A percentile compares a stretch with the other conserved stretches of the same genome.
These are phyloP conservation scores for Amphiprion ocellaris DNA, from an alignment of 2,113 vertebrate species.

Conservation along the genomic window DNA sequence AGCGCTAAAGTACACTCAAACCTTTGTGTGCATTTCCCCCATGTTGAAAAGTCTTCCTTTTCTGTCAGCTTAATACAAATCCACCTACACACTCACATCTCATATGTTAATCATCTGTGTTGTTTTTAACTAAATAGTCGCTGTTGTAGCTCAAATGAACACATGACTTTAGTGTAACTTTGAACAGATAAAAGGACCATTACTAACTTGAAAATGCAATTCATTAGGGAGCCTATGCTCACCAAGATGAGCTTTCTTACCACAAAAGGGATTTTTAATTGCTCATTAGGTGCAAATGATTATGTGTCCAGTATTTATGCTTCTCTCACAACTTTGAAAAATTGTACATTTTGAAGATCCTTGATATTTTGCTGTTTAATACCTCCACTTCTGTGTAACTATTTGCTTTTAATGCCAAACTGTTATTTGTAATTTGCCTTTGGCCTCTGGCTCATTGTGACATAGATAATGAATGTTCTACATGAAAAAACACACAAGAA, in stretches of 20 bases:
- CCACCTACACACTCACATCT: background rate
- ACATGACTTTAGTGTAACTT: background rate
- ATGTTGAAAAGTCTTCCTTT: background rate
- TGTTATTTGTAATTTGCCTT: slow-evolving; percentile 2
- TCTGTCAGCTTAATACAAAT: background rate
- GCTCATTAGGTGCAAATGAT: background rate
- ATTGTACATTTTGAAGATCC: background rate
- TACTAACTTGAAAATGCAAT: background rate
- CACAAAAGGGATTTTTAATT: background rate
- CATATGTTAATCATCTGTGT: background rate
- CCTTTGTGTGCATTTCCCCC: background rate
- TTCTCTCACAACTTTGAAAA: background rate
- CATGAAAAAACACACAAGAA: background rate
- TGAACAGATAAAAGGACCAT: background rate
- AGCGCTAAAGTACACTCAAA: slow-evolving; percentile 22
- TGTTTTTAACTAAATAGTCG: background rate
- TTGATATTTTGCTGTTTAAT: background rate
- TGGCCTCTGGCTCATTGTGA: background rate
- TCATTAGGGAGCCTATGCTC: background rate
- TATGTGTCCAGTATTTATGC: background rate
- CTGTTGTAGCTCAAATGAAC: background rate
- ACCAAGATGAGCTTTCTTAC: background rate
- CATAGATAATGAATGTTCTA: background rate
- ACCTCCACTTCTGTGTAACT: background rate
- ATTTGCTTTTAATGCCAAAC: background rate